Percentiles rank a stretch among this genome's conserved stretches.
These are phyloP conservation scores for Apamea anceps DNA, from an alignment of 2,888 invertebrate genomes.

Conservation along the genomic window DNA sequence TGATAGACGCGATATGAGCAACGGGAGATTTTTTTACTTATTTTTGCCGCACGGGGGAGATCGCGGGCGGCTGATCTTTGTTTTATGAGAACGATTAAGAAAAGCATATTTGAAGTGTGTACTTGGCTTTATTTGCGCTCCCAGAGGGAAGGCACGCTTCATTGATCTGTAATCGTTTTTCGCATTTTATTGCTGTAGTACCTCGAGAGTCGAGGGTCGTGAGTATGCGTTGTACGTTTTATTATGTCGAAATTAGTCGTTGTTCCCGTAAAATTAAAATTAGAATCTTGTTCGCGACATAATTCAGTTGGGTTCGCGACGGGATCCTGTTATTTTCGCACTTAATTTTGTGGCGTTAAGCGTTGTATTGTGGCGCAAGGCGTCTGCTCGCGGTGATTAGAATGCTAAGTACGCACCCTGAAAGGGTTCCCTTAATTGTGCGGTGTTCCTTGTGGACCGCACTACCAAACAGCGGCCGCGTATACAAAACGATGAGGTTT, in stretches of 20 bases:
- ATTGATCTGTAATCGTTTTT: conserved; percentile 90
- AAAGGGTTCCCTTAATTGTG: conserved; percentile 87
- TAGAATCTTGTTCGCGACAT: conserved; percentile 78
- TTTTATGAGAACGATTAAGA: conserved; percentile 91
- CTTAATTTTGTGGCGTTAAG: conserved; percentile 86
- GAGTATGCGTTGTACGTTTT: conserved; percentile 76
- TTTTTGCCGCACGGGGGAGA: conserved; percentile 84
- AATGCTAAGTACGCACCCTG: conserved; percentile 85
- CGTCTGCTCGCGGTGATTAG: conserved; percentile 85
- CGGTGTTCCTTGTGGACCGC: conserved; percentile 80
- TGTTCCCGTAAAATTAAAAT: conserved; percentile 75
- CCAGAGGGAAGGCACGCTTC: conserved; percentile 88
- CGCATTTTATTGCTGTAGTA: conserved; percentile 85
- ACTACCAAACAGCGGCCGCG: conserved; percentile 71
- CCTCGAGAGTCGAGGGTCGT: conserved; percentile 77
- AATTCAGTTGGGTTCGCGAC: conserved; percentile 75
- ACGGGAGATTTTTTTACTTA: conserved; percentile 83
- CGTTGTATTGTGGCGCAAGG: conserved; percentile 83
- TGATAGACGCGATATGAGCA: conserved; percentile 87
- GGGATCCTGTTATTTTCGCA: conserved; percentile 84
- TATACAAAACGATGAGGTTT: conserved; percentile 59
- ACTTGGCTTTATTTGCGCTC: conserved; percentile 89
- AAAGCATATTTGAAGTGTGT: conserved; percentile 91
- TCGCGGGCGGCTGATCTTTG: conserved; percentile 88
- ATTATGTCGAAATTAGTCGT: conserved; percentile 76